Base-by-base conservation (phyloP, 2,113 vertebrate species). In the Sinocyclocheilus rhinocerous region DNA sequence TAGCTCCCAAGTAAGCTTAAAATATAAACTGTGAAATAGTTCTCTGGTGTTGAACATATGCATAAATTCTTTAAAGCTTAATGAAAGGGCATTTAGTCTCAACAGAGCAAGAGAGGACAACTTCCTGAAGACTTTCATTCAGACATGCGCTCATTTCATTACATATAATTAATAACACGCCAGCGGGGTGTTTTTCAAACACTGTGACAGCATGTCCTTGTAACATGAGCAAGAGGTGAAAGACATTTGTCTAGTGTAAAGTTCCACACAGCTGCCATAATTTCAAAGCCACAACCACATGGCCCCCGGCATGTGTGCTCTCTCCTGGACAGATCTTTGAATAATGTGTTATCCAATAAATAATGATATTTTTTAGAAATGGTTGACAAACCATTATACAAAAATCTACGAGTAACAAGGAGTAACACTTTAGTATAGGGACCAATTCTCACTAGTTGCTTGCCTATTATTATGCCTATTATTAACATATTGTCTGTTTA, bases 191-290 rank as follows among this genome's bases (percentile, higher is more conserved):
- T 52, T 52, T 70, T 52, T 70, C 63, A 83, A 65, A 67, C 24
- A 36, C 65, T 57, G 18, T 72, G 81, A 83, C 45, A 57, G 81
- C 65, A 33, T 22, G 81, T 16, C 81, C 48, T 83, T 6, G 67
- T 36, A 83, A 83, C 48, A 72, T 55, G 81, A 83, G 81, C 26
- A 82, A 26, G 81, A 16, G 81, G n/a, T 67, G 79, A 81, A 48
- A 81, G 81, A 72, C 45, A 83, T 83, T 72, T 55, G 81, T 83
- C 67, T 72, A 33, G 65, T 83, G 65, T 72, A 39, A 83, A 83
- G n/a, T 72, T n/a, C 16, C 65, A 55, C 48, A 72, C 11, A 13
- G 81, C 26, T 72, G 81, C 29, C 48, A 20, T 72, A n/a, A 4
- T 55, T 83, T 6, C 29, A 72, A 20, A 52, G 26, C 29, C 48